Conservation (phyloP, 2,888 invertebrate species). For the Mimachlamys varia region DNA sequence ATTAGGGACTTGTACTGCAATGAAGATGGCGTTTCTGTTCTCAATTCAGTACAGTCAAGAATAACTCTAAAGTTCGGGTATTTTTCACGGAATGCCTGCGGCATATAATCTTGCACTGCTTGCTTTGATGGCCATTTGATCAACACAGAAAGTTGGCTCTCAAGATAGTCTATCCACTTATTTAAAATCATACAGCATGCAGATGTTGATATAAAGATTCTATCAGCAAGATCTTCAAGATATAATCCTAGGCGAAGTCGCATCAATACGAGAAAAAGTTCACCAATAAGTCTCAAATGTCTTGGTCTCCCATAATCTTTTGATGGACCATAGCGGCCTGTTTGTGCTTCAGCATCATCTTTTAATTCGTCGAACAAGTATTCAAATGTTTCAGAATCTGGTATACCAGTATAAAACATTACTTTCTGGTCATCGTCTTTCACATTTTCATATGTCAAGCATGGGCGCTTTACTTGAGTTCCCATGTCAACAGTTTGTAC, state of each 20-base stretch:
- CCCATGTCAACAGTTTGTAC: neutral
- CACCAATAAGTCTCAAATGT: neutral
- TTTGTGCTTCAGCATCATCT: constrained; percentile 39
- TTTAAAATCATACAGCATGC: neutral
- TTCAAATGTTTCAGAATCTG: constrained; percentile 47
- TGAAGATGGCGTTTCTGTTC: too few species aligned
- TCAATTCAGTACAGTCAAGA: too few species aligned
- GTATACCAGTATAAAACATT: constrained; percentile 53
- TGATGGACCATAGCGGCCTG: neutral
- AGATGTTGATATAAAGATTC: neutral
- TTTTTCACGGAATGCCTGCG: too few species aligned
- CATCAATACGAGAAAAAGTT: neutral
- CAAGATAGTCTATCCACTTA: constrained; percentile 32
- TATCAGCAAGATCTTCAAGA: constrained; percentile 24
- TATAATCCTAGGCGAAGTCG: constrained; percentile 7
- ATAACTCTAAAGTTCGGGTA: neutral
- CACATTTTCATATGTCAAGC: constrained; percentile 48
- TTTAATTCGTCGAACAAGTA: constrained; percentile 50
- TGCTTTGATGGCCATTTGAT: too few species aligned
- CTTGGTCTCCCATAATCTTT: neutral
- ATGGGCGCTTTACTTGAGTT: constrained; percentile 42
- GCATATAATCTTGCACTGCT: too few species aligned
- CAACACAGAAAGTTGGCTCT: neutral
- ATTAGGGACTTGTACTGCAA: too few species aligned
- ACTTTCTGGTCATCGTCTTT: constrained; percentile 37